phyloP scores from a whole-genome alignment of 37 sponge, comb jelly and placozoan species.

The Corticium candelabrum region DNA sequence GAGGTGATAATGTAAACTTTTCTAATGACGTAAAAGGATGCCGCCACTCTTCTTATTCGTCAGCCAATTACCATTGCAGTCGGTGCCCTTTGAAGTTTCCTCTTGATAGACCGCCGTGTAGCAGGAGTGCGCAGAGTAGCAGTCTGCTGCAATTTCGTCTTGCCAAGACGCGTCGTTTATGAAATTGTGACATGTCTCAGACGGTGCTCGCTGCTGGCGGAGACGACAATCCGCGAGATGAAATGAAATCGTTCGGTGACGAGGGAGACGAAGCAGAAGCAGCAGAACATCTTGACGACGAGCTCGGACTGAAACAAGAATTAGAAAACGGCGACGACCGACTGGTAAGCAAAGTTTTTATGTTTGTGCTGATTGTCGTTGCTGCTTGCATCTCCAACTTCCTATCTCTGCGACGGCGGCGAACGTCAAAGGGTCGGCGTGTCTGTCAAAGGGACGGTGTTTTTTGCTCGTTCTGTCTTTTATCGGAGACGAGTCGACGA shows the following conservation, averaged over 20 bases:
- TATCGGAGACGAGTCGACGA: too few relatives aligned
- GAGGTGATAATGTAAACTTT: too few relatives aligned
- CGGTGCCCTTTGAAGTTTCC: background rate
- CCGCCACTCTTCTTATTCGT: background rate
- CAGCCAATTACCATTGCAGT: background rate
- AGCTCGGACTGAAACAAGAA: background rate
- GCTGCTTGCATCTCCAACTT: too few relatives aligned
- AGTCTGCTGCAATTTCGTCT: too few relatives aligned
- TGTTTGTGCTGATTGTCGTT: too few relatives aligned
- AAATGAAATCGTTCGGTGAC: background rate
- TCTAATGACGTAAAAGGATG: background rate
- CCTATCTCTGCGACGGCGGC: too few relatives aligned
- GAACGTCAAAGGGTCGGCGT: too few relatives aligned
- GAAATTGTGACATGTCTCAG: background rate
- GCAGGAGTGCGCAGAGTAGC: too few relatives aligned
- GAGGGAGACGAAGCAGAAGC: background rate
- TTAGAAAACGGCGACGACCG: background rate
- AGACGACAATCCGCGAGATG: slow-evolving; percentile 1
- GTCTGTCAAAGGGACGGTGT: too few relatives aligned
- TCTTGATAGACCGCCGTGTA: background rate
- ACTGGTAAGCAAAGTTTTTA: too few relatives aligned
- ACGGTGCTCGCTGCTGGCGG: background rate
- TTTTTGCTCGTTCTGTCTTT: too few relatives aligned
- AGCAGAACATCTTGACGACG: background rate
- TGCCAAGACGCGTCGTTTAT: background rate